These are phyloP conservation scores for Leptopilina myrica DNA, from an alignment of 2,888 invertebrate genomes.

Conservation along the genomic window DNA sequence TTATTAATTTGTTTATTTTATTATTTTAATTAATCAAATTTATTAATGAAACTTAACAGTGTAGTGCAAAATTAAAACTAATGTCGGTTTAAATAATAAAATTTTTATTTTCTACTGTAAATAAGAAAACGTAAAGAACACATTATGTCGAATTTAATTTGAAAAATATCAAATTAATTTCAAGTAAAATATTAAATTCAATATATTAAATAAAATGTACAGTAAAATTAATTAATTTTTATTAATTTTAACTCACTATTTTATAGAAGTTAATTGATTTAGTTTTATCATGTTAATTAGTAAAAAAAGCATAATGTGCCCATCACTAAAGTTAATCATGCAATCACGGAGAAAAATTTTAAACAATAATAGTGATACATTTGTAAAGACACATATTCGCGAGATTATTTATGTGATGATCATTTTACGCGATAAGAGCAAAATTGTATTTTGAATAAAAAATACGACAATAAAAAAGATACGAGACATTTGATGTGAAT, in stretches of 20 bases:
- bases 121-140: conserved; percentile 1
- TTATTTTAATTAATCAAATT: neutral
- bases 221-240: too few species aligned
- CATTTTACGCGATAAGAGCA: conserved; percentile 1
- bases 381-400: neutral
- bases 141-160: neutral
- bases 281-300: neutral
- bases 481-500: neutral
- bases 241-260: neutral
- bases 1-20: neutral
- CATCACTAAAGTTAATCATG: conserved; percentile 33
- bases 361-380: neutral
- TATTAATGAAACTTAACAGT: conserved; percentile 10
- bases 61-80: conserved; percentile 12
- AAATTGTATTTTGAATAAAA: neutral
- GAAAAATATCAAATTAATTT: neutral
- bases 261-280: neutral
- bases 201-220: neutral
- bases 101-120: neutral
- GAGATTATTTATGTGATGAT: neutral
- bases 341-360: conserved; percentile 30
- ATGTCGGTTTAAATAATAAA: neutral
- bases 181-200: neutral
- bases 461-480: neutral
- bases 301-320: conserved; percentile 23